Percentiles rank a stretch among this genome's conserved stretches.
phyloP scores from a whole-genome alignment of 2,888 invertebrate species.

The Galeruca laticollis region DNA sequence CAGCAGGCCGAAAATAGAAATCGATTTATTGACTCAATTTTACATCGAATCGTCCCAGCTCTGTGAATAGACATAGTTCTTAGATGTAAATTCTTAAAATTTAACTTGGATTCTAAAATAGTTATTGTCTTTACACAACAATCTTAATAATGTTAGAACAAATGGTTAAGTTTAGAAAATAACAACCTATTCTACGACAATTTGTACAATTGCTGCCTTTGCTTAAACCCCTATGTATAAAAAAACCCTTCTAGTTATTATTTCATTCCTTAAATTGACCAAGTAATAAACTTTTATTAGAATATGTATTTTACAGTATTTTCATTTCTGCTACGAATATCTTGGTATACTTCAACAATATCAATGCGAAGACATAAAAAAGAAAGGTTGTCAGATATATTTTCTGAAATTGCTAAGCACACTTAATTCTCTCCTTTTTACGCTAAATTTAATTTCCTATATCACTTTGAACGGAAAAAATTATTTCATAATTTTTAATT shows the following conservation, averaged over 20 bases:
- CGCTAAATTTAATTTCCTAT: too few species aligned
- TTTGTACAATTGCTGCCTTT: conserved; percentile 48
- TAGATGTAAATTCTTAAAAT: conserved; percentile 41
- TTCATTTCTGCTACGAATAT: too few species aligned
- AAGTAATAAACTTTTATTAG: too few species aligned
- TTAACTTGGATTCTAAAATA: conserved; percentile 60
- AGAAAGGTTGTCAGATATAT: too few species aligned
- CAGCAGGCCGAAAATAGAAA: neutral
- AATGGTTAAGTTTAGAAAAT: conserved; percentile 46
- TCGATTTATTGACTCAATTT: neutral
- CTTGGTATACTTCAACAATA: too few species aligned
- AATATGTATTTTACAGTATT: too few species aligned
- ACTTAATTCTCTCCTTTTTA: too few species aligned
- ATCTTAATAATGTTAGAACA: conserved; percentile 54
- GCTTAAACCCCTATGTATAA: conserved; percentile 35
- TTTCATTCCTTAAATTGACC: neutral
- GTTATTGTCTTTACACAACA: conserved; percentile 69
- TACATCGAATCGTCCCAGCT: conserved; percentile 10
- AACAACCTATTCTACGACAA: conserved; percentile 50
- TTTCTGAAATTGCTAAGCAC: too few species aligned
- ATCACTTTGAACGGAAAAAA: too few species aligned
- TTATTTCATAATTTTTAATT: too few species aligned
- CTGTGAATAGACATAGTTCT: conserved; percentile 19
- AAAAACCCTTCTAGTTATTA: conserved; percentile 9
- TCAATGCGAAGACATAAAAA: too few species aligned